Conservation (phyloP, 2,113 vertebrate genomes). For the Lonchura striata region DNA sequence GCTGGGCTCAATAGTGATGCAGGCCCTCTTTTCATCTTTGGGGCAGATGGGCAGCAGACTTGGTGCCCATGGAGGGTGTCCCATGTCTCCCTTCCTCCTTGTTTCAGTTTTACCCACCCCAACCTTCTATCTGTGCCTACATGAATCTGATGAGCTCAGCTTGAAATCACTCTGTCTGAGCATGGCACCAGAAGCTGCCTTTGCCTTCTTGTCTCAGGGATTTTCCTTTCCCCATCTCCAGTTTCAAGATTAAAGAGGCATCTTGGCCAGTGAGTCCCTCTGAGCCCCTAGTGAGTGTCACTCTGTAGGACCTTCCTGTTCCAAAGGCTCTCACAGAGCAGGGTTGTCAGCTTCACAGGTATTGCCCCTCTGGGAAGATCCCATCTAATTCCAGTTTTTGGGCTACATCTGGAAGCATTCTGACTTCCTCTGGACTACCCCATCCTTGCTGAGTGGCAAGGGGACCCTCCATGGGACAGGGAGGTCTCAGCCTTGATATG, state of each 20-base stretch:
- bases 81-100: background rate
- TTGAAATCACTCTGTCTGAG: background rate
- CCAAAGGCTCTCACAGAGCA: background rate
- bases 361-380: background rate
- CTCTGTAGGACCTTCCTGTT: background rate
- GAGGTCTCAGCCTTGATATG: background rate
- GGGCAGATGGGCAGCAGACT: background rate
- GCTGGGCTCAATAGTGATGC: background rate
- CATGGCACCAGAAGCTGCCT: background rate
- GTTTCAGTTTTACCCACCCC: background rate
- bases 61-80: background rate
- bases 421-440: background rate
- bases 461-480: background rate
- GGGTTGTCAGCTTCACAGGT: background rate
- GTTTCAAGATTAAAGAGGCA: background rate
- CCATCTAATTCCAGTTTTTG: background rate
- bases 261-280: background rate
- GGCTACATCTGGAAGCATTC: background rate
- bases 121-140: background rate
- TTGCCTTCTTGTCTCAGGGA: background rate
- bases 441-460: background rate
- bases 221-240: background rate
- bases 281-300: accelerated
- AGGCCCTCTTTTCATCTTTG: background rate
- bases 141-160: background rate